Evolutionary conservation across 2,797 vertebrate genomes (phyloP).

Genomic region (Ataeniobius toweri): DNA sequence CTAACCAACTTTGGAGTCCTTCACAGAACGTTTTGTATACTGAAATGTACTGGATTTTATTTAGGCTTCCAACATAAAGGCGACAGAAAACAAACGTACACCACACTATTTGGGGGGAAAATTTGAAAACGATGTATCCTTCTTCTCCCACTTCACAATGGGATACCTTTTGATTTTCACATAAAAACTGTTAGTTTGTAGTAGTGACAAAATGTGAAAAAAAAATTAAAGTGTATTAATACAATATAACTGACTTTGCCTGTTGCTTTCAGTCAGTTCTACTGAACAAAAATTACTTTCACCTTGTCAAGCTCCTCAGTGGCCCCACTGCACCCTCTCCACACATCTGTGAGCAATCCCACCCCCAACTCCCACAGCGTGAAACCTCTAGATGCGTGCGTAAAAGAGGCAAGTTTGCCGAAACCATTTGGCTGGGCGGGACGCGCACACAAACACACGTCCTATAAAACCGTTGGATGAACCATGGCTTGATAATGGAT

Average conservation of each 20-base stretch:
- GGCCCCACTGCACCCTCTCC: slow-evolving; percentile 27
- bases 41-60: neutral
- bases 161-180: neutral
- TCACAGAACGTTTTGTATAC: neutral
- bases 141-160: neutral
- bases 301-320: slow-evolving; percentile 40
- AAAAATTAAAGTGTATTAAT: neutral
- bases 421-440: slow-evolving; percentile 56
- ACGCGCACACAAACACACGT: slow-evolving; percentile 29
- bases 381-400: slow-evolving; percentile 58
- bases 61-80: neutral
- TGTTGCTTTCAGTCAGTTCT: neutral
- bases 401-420: slow-evolving; percentile 63
- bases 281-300: neutral
- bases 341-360: slow-evolving; percentile 70
- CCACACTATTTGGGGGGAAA: neutral
- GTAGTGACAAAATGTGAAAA: neutral
- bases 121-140: neutral
- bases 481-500: slow-evolving; percentile 67
- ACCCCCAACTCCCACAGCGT: slow-evolving; percentile 54
- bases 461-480: slow-evolving; percentile 54
- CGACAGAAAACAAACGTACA: neutral
- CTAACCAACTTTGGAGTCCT: neutral
- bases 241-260: neutral
- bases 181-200: neutral